phyloP scores from a whole-genome alignment of 2,888 invertebrate species.

The Mermis nigrescens region DNA sequence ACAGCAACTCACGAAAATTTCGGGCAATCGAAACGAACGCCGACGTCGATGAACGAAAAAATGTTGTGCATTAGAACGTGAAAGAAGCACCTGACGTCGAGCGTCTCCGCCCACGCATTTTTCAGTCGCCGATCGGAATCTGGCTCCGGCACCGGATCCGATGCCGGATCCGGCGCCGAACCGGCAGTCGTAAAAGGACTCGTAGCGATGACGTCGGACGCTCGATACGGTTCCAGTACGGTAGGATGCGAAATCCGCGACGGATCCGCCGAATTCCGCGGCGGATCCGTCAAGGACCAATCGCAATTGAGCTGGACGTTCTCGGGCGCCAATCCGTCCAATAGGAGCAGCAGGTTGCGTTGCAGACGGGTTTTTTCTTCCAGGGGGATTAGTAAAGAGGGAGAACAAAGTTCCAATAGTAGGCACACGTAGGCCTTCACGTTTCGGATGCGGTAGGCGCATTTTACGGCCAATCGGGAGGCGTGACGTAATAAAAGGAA shows the following conservation, averaged over 20 bases:
- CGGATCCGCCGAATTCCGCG: background rate
- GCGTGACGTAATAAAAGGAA: conserved; percentile 1
- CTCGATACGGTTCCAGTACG: no score
- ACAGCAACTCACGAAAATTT: background rate
- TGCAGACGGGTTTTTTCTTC: conserved; percentile 5
- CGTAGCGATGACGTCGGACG: no score
- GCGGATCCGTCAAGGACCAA: background rate
- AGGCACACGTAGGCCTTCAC: conserved; percentile 12
- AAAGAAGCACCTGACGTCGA: conserved; percentile 11
- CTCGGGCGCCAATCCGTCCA: conserved; percentile 7
- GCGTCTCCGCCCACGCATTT: background rate
- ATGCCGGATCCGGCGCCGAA: no score
- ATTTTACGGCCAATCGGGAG: conserved; percentile 3
- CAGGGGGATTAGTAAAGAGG: background rate
- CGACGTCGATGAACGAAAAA: conserved; percentile 6
- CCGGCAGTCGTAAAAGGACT: no score
- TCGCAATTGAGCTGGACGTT: no score
- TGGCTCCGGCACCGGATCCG: background rate
- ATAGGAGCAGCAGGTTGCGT: conserved; percentile 4
- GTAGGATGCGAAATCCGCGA: no score
- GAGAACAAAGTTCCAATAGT: conserved; percentile 7
- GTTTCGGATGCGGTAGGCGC: conserved; percentile 9
- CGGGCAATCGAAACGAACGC: background rate
- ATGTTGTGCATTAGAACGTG: conserved; percentile 13
- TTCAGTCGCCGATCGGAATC: background rate